Evolutionary conservation across 2,797 vertebrate genomes (phyloP).

Genomic region (Chaunax sp.): DNA sequence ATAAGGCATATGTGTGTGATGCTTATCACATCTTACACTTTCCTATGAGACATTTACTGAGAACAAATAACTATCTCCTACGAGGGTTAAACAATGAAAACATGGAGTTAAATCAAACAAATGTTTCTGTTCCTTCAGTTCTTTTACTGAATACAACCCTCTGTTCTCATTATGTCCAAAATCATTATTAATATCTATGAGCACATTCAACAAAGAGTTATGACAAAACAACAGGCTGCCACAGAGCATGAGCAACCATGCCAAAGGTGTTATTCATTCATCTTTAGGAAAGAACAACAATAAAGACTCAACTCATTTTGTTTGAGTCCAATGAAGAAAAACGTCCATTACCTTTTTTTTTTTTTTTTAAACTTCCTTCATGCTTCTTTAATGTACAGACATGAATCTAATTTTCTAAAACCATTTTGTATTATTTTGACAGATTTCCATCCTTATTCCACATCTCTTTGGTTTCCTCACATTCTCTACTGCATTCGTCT

Average conservation of each 20-base stretch:
- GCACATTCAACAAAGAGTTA: constrained; percentile 60
- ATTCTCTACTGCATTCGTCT: constrained; percentile 36
- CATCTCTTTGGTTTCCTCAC: constrained; percentile 74
- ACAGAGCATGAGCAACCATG: constrained; percentile 66
- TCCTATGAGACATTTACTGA: constrained; percentile 45
- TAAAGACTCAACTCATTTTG: constrained; percentile 21
- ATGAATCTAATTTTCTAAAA: constrained; percentile 10
- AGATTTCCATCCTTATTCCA: constrained; percentile 45
- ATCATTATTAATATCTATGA: constrained; percentile 26
- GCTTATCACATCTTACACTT: constrained; percentile 69
- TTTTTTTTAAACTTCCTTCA: constrained; percentile 27
- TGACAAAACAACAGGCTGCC: constrained; percentile 50
- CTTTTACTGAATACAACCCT: neutral
- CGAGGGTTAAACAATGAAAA: constrained; percentile 19
- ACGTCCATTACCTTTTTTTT: constrained; percentile 36
- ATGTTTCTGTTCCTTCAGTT: constrained; percentile 4
- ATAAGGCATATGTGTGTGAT: constrained; percentile 79
- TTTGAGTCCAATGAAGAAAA: constrained; percentile 30
- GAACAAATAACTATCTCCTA: constrained; percentile 25
- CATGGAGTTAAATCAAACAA: constrained; percentile 22
- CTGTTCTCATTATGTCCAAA: constrained; percentile 21
- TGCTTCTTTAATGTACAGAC: constrained; percentile 55
- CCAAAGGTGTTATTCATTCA: constrained; percentile 58
- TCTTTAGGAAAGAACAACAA: constrained; percentile 40
- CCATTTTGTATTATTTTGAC: constrained; percentile 11